Percentiles rank a stretch among this genome's conserved stretches.
Evolutionary conservation across 2,888 invertebrate genomes (phyloP).

Genomic region (Eupithecia insigniata): DNA sequence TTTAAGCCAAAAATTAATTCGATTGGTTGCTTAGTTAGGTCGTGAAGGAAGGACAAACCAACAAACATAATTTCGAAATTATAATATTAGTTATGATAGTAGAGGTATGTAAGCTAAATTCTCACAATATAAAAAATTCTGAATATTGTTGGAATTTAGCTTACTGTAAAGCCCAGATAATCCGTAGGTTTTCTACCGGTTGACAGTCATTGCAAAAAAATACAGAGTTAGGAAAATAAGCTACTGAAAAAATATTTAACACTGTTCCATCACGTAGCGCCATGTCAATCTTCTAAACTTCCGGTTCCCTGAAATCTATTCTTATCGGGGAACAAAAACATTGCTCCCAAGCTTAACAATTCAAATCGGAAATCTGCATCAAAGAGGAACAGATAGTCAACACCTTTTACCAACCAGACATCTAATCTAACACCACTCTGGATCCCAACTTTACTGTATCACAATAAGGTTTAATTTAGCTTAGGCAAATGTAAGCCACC

Average conservation of each 20-base stretch:
- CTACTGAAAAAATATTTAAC: not conserved
- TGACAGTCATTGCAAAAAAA: not conserved
- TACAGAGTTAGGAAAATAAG: not conserved
- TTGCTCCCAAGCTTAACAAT: constrained; percentile 24
- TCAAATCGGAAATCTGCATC: constrained; percentile 35
- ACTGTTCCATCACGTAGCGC: not conserved
- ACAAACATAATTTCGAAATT: too few relatives aligned
- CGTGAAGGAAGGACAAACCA: too few relatives aligned
- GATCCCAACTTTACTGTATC: constrained; percentile 10
- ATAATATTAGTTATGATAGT: too few relatives aligned
- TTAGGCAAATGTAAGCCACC: constrained; percentile 5
- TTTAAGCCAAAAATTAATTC: too few relatives aligned
- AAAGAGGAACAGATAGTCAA: constrained; percentile 34
- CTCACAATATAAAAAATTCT: too few relatives aligned
- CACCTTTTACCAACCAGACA: constrained; percentile 36
- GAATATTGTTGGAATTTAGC: too few relatives aligned
- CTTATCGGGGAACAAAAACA: constrained; percentile 16
- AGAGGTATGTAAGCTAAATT: too few relatives aligned
- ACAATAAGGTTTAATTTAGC: constrained; percentile 19
- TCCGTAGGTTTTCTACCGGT: not conserved
- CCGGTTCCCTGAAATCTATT: constrained; percentile 4
- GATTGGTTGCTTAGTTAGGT: too few relatives aligned
- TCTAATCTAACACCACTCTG: constrained; percentile 21
- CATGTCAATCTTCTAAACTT: constrained; percentile 3
- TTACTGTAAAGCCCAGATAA: not conserved